Percentiles rank a stretch among this genome's conserved stretches.
phyloP scores from a whole-genome alignment of 2,797 vertebrate genomes.

The Choloepus didactylus region DNA sequence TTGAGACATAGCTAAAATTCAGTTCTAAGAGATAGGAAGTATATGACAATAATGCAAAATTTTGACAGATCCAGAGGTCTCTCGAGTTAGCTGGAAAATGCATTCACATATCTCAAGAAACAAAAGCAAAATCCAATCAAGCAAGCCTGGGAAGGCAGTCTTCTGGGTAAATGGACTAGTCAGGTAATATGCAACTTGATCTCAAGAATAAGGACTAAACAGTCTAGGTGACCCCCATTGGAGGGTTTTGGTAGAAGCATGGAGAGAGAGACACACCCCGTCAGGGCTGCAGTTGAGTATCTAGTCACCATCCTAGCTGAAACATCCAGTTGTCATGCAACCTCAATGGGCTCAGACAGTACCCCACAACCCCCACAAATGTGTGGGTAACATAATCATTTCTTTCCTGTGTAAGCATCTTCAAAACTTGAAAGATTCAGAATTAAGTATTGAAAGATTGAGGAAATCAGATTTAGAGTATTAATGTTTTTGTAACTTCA shows the following conservation, averaged over 20 bases:
- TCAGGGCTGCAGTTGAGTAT: no score
- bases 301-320: background rate
- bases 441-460: background rate
- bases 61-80: background rate
- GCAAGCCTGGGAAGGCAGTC: background rate
- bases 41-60: background rate
- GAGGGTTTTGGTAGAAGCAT: background rate
- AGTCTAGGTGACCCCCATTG: background rate
- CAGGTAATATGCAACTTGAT: background rate
- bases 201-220: background rate
- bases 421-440: background rate
- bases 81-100: conserved; percentile 3
- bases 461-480: background rate
- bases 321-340: background rate
- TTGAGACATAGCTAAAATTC: background rate
- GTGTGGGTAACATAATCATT: background rate
- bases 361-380: no score
- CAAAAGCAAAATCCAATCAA: background rate
- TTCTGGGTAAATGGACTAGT: background rate
- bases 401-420: background rate
- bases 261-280: background rate
- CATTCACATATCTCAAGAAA: background rate
- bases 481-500: background rate
- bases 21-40: background rate
- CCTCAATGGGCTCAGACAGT: background rate